These are phyloP conservation scores for Homalodisca vitripennis DNA, from an alignment of 1,140 invertebrate genomes.

Conservation along the genomic window DNA sequence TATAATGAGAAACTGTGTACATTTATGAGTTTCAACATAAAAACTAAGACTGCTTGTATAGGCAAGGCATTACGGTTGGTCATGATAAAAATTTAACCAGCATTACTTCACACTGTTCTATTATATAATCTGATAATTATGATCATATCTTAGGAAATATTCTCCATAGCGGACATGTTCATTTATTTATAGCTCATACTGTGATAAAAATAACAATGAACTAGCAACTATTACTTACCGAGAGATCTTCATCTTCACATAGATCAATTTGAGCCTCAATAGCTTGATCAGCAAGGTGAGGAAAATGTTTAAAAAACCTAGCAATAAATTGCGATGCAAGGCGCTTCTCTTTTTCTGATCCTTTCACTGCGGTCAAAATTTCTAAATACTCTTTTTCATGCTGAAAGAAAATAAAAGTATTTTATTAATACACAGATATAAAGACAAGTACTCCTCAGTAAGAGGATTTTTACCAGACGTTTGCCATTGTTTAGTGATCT, in stretches of 20 bases:
- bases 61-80: too few species aligned
- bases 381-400: slow-evolving; percentile 85
- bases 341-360: slow-evolving; percentile 84
- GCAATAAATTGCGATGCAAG: slow-evolving; percentile 94
- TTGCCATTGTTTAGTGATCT: too few species aligned
- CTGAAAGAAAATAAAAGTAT: slow-evolving; percentile 62
- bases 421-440: too few species aligned
- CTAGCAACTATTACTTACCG: slow-evolving; percentile 58
- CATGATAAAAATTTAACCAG: too few species aligned
- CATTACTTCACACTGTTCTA: too few species aligned
- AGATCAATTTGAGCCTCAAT: slow-evolving; percentile 92
- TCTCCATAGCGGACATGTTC: not conserved
- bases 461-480: too few species aligned
- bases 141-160: not conserved
- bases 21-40: too few species aligned
- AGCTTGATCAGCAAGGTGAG: slow-evolving; percentile 76
- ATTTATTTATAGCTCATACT: not conserved
- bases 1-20: too few species aligned
- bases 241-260: slow-evolving; percentile 93
- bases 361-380: slow-evolving; percentile 83
- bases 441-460: too few species aligned
- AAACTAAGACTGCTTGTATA: too few species aligned
- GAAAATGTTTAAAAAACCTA: slow-evolving; percentile 92
- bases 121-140: not conserved
- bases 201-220: not conserved